Conservation (phyloP, 2,797 vertebrate genomes). For the Serranus cabrilla region DNA sequence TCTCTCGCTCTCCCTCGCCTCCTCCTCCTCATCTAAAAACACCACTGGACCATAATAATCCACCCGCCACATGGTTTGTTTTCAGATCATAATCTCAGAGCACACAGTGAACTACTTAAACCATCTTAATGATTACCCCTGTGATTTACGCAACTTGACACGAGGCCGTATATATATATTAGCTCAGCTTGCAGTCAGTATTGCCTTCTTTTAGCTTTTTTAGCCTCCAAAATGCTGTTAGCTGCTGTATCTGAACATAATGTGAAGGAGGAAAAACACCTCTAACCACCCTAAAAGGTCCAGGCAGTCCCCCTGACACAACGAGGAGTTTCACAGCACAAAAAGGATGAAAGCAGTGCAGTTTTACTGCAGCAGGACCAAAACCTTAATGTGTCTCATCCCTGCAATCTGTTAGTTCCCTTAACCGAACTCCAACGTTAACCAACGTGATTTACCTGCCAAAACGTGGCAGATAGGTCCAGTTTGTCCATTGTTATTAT, state of each 20-base stretch:
- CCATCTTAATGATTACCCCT: slow-evolving; percentile 70
- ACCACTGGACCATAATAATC: slow-evolving; percentile 62
- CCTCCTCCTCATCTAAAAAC: slow-evolving; percentile 61
- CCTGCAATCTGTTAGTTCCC: background rate
- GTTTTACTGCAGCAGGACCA: background rate
- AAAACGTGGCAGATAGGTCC: background rate
- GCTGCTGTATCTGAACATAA: background rate
- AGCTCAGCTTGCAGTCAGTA: slow-evolving; percentile 32
- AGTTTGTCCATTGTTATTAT: too few relatives aligned
- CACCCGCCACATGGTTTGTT: slow-evolving; percentile 61
- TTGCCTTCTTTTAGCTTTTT: slow-evolving; percentile 13
- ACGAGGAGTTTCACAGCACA: background rate
- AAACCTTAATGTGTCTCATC: background rate
- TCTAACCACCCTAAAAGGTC: background rate
- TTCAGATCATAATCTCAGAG: slow-evolving; percentile 67
- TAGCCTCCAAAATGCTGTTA: slow-evolving; percentile 11
- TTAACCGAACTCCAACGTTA: background rate
- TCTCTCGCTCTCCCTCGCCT: slow-evolving; percentile 24
- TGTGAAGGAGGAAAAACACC: background rate
- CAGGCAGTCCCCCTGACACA: background rate
- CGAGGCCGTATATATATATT: slow-evolving; percentile 51
- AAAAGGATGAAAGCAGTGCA: background rate
- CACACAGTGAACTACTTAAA: slow-evolving; percentile 66
- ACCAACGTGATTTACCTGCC: background rate
- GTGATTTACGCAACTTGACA: slow-evolving; percentile 68